phyloP scores from a whole-genome alignment of 2,888 invertebrate genomes.

The Dicyrtoma fusca region DNA sequence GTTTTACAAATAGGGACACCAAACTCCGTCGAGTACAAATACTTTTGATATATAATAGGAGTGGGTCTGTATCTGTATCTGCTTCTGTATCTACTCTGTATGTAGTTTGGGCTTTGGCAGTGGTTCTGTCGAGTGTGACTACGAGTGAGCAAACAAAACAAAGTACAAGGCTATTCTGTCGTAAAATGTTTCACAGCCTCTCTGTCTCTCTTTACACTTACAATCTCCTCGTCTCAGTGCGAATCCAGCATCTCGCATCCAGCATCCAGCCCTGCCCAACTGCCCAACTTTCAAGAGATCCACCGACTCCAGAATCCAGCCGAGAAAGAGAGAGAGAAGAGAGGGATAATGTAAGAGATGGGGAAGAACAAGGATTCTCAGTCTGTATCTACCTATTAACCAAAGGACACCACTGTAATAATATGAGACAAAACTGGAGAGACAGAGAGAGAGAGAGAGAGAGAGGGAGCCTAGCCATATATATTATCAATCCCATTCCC shows the following conservation, averaged over 20 bases:
- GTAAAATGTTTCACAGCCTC: neutral
- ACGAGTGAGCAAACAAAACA: too few species aligned
- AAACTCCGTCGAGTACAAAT: too few species aligned
- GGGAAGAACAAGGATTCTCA: neutral
- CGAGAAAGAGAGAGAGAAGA: neutral
- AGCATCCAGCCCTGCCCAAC: too few species aligned
- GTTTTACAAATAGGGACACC: too few species aligned
- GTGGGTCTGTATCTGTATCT: too few species aligned
- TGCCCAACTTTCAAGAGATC: neutral
- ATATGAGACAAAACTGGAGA: neutral
- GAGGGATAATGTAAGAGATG: neutral
- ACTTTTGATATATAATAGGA: too few species aligned
- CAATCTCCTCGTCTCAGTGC: neutral
- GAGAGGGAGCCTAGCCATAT: neutral
- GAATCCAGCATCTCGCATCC: neutral
- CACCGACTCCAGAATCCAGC: neutral
- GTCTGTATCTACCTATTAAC: neutral
- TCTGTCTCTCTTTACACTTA: slow-evolving; percentile 2
- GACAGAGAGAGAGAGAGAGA: neutral
- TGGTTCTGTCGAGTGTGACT: too few species aligned
- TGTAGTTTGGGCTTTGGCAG: too few species aligned
- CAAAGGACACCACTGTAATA: neutral
- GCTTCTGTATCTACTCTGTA: too few species aligned
- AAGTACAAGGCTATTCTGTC: too few species aligned
- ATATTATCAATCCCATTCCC: neutral